phyloP scores from a whole-genome alignment of 2,113 vertebrate species.

The Eptatretus burgeri region DNA sequence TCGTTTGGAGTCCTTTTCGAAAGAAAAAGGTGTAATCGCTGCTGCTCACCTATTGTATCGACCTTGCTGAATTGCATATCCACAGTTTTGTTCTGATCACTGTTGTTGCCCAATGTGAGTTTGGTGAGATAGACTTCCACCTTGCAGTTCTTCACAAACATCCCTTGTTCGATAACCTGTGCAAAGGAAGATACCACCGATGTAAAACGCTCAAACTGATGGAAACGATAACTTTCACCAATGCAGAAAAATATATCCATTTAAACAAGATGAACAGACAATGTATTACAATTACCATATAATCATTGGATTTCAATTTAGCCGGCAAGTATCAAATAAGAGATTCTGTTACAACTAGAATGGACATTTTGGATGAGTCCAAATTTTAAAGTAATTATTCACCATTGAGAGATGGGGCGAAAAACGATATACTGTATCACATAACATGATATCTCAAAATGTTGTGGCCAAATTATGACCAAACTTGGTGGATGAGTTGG shows the following conservation, averaged over 20 bases:
- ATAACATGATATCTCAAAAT: no score
- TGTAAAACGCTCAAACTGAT: background rate
- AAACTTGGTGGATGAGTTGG: no score
- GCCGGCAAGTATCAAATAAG: background rate
- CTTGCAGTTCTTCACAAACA: conserved; percentile 99
- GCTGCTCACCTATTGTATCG: conserved; percentile 63
- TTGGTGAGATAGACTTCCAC: conserved; percentile 96
- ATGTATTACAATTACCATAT: background rate
- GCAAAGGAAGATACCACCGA: conserved; percentile 8
- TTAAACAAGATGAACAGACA: background rate
- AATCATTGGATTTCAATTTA: no score
- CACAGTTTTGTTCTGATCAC: conserved; percentile 73
- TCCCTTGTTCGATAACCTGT: conserved; percentile 91
- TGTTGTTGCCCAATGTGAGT: conserved; percentile 83
- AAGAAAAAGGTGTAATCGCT: background rate
- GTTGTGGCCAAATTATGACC: no score
- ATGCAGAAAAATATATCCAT: background rate
- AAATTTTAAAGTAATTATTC: background rate
- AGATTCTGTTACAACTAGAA: background rate
- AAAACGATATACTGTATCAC: no score
- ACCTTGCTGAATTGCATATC: conserved; percentile 93
- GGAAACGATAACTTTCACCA: background rate
- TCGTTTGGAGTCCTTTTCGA: background rate
- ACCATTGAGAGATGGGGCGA: no score
- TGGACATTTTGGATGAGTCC: background rate